Evolutionary conservation across 2,888 invertebrate species (phyloP).

Genomic region (Hydrotaea cyrtoneurina): DNA sequence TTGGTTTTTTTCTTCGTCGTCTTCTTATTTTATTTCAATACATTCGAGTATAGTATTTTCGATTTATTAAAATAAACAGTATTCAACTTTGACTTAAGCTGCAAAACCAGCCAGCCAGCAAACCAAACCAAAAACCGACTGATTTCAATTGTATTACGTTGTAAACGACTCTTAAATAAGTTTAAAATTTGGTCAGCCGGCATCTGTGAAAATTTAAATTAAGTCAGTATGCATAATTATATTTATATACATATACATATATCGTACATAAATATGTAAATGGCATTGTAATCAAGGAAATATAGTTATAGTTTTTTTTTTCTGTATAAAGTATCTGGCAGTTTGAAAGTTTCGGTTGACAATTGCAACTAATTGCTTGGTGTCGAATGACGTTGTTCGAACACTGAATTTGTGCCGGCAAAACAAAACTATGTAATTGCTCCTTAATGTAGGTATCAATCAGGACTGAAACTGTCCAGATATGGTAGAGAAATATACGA

Average conservation of each 20-base stretch:
- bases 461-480: too few relatives aligned
- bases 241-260: neutral
- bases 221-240: conserved; percentile 13
- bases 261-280: neutral
- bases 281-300: neutral
- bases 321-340: neutral
- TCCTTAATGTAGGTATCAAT: too few relatives aligned
- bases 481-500: too few relatives aligned
- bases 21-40: conserved; percentile 13
- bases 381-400: too few relatives aligned
- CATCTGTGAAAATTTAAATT: conserved; percentile 28
- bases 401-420: too few relatives aligned
- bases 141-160: conserved; percentile 34
- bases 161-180: neutral
- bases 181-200: conserved; percentile 12
- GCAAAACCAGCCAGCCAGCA: neutral
- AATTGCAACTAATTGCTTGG: neutral
- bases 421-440: too few relatives aligned
- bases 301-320: neutral
- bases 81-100: conserved; percentile 65
- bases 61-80: conserved; percentile 57
- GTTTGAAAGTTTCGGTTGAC: neutral
- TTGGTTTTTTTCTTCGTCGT: conserved; percentile 1
- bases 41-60: conserved; percentile 39
- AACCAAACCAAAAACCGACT: conserved; percentile 18